phyloP scores from a whole-genome alignment of 1,140 invertebrate species.

The Batillaria attramentaria region DNA sequence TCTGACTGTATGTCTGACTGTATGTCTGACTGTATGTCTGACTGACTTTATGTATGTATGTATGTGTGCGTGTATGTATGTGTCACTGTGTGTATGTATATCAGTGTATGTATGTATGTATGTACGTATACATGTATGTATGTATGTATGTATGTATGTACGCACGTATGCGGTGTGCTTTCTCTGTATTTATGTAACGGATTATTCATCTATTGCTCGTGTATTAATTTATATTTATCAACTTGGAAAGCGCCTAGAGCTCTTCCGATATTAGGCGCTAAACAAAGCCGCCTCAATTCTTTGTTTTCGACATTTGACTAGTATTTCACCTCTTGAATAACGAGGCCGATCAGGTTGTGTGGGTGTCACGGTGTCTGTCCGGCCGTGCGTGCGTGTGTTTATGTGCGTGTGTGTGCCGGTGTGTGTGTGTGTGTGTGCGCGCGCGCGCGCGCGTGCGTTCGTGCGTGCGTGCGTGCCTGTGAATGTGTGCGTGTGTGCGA shows the following conservation, averaged over 20 bases:
- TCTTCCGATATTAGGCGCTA: too few species aligned
- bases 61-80: neutral
- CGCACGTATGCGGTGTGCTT: neutral
- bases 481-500: neutral
- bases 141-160: neutral
- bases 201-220: too few species aligned
- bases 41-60: neutral
- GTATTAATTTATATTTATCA: too few species aligned
- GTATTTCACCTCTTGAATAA: too few species aligned
- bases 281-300: too few species aligned
- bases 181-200: too few species aligned
- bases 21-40: neutral
- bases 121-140: slow-evolving; percentile 12
- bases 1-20: neutral
- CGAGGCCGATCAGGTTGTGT: too few species aligned
- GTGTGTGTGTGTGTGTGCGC: slow-evolving; percentile 11
- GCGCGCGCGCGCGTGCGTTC: too few species aligned
- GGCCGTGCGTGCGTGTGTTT: slow-evolving; percentile 11
- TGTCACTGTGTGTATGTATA: neutral
- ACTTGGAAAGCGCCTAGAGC: too few species aligned
- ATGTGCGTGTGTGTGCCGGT: slow-evolving; percentile 18
- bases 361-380: neutral
- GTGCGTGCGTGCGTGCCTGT: neutral
- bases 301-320: too few species aligned
- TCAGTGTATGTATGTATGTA: slow-evolving; percentile 23